Evolutionary conservation across 2,888 invertebrate genomes (phyloP).

Genomic region (Dermolepida albohirtum): DNA sequence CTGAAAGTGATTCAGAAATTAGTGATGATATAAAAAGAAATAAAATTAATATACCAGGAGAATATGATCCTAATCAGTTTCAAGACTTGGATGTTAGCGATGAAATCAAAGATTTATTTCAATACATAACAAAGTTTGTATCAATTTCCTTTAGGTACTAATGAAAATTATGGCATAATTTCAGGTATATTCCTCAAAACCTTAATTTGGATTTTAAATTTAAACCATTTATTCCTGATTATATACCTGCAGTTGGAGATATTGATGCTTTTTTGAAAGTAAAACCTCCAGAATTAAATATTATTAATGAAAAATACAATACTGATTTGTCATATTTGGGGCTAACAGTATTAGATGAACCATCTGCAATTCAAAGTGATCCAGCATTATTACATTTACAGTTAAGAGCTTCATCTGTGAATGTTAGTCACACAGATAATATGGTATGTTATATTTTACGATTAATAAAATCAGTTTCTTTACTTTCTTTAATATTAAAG

Average conservation of each 20-base stretch:
- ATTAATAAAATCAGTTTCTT: background rate
- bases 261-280: slow-evolving; percentile 98
- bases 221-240: slow-evolving; percentile 96
- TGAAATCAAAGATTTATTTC: slow-evolving; percentile 93
- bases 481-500: slow-evolving; percentile 54
- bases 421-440: slow-evolving; percentile 56
- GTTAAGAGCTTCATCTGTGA: slow-evolving; percentile 77
- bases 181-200: slow-evolving; percentile 91
- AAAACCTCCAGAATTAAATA: slow-evolving; percentile 77
- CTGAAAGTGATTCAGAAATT: slow-evolving; percentile 58
- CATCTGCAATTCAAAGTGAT: slow-evolving; percentile 94
- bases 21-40: slow-evolving; percentile 52
- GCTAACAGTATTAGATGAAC: slow-evolving; percentile 90
- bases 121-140: slow-evolving; percentile 87
- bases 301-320: slow-evolving; percentile 56
- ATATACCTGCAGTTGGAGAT: slow-evolving; percentile 97
- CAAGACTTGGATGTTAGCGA: slow-evolving; percentile 83
- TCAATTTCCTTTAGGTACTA: background rate
- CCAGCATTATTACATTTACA: slow-evolving; percentile 94
- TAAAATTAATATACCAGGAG: slow-evolving; percentile 61
- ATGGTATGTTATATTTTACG: slow-evolving; percentile 42
- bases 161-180: slow-evolving; percentile 42
- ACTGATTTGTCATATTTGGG: slow-evolving; percentile 67
- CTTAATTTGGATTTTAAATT: slow-evolving; percentile 91
- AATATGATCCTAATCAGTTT: slow-evolving; percentile 87